Conservation (phyloP, 1,140 invertebrate genomes). For the Bombus huntii region DNA sequence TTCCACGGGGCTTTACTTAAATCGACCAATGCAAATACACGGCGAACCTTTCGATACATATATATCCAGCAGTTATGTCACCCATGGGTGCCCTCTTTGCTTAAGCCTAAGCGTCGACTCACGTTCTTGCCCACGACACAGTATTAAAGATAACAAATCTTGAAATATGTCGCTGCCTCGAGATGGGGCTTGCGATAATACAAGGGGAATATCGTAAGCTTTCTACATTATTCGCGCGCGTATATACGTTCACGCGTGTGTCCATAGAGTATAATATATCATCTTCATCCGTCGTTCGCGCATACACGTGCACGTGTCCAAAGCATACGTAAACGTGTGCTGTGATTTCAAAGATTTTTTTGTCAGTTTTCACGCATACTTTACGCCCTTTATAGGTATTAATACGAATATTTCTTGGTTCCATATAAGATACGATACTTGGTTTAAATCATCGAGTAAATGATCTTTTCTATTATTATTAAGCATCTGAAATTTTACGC, state of each 20-base stretch:
- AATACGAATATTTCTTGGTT: no score
- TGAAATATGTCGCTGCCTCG: conserved; percentile 65
- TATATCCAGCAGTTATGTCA: conserved; percentile 28
- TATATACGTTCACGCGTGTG: conserved; percentile 34
- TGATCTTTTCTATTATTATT: no score
- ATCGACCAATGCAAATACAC: conserved; percentile 19
- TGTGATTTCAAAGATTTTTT: not conserved
- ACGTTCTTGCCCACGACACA: conserved; percentile 48
- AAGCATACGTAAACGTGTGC: not conserved
- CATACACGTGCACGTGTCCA: not conserved
- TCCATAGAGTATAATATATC: conserved; percentile 24
- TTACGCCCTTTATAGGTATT: no score
- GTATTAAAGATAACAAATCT: conserved; percentile 68
- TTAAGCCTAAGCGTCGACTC: conserved; percentile 49
- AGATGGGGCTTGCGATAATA: conserved; percentile 60
- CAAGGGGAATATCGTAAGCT: conserved; percentile 61
- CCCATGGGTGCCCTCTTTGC: conserved; percentile 19
- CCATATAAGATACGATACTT: no score
- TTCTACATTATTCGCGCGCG: conserved; percentile 43
- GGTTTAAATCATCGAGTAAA: no score
- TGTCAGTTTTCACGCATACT: no score
- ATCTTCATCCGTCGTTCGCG: conserved; percentile 30
- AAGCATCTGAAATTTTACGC: no score
- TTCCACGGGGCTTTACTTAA: not conserved
- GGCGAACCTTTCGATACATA: conserved; percentile 41